Evolutionary conservation across 2,888 invertebrate genomes (phyloP).

Genomic region (Drosophila infuscata): DNA sequence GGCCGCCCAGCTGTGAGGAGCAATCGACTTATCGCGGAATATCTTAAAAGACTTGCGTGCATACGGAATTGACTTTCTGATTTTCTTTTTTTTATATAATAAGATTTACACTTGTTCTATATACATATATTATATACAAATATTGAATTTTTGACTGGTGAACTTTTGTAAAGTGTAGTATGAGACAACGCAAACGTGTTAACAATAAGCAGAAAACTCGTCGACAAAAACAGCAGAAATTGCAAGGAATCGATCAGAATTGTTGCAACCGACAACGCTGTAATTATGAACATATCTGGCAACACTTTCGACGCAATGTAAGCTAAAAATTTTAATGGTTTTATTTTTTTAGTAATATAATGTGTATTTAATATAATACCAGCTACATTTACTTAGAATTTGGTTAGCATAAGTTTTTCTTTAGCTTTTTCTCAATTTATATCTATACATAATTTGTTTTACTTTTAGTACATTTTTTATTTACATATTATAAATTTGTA

Average conservation of each 20-base stretch:
- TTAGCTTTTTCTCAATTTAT: too few species aligned
- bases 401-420: background rate
- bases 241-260: conserved; percentile 44
- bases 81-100: conserved; percentile 61
- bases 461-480: background rate
- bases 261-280: conserved; percentile 66
- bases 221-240: conserved; percentile 44
- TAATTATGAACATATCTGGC: conserved; percentile 69
- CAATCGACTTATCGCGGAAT: conserved; percentile 25
- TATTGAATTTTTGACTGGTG: conserved; percentile 2
- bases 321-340: conserved; percentile 17
- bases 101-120: conserved; percentile 29
- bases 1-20: conserved; percentile 58
- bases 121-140: conserved; percentile 10
- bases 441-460: background rate
- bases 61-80: conserved; percentile 33
- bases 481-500: background rate
- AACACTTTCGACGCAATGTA: conserved; percentile 72
- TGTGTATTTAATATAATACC: background rate
- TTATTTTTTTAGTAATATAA: background rate
- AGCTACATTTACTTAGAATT: background rate
- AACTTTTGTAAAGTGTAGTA: conserved; percentile 48
- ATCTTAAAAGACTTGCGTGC: conserved; percentile 42
- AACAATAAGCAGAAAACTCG: conserved; percentile 50
- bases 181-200: conserved; percentile 65